These are phyloP conservation scores for Entelurus aequoreus DNA, from an alignment of 2,113 vertebrate species.

Conservation along the genomic window DNA sequence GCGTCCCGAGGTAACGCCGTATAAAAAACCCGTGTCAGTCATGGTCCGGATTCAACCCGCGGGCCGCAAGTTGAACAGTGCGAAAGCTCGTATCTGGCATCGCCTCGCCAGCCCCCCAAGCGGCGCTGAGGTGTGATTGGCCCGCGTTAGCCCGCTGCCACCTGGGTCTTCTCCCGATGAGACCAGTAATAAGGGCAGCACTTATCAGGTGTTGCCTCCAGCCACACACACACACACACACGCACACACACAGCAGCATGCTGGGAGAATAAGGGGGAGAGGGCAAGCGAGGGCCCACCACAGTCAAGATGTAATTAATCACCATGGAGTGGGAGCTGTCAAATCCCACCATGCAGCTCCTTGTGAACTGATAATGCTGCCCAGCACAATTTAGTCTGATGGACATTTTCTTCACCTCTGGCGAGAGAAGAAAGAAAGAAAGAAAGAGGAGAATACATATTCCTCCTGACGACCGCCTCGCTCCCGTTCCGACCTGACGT, in stretches of 20 bases:
- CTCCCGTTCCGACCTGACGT: conserved; percentile 74
- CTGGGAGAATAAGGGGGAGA: conserved; percentile 38
- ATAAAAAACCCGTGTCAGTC: too few relatives aligned
- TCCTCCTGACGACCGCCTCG: conserved; percentile 78
- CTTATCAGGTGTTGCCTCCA: conserved; percentile 92
- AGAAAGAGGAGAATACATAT: conserved; percentile 47
- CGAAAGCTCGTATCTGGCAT: conserved; percentile 45
- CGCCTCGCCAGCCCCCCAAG: conserved; percentile 24
- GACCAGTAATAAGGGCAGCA: conserved; percentile 93
- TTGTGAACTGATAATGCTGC: conserved; percentile 96
- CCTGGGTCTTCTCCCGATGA: conserved; percentile 78
- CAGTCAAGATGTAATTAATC: conserved; percentile 98
- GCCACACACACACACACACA: conserved; percentile 63
- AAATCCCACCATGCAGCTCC: conserved; percentile 80
- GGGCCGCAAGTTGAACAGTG: conserved; percentile 32
- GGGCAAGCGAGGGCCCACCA: conserved; percentile 83
- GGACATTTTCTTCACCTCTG: conserved; percentile 87
- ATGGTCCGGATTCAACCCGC: too few relatives aligned
- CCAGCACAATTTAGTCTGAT: conserved; percentile 94
- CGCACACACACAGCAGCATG: conserved; percentile 68
- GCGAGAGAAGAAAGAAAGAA: conserved; percentile 64
- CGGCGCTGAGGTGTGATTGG: conserved; percentile 46
- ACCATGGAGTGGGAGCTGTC: conserved; percentile 94
- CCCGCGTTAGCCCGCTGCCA: conserved; percentile 33
- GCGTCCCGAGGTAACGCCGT: too few relatives aligned